These are phyloP conservation scores for Drosophila melanica DNA, from an alignment of 1,140 invertebrate genomes.

Conservation along the genomic window DNA sequence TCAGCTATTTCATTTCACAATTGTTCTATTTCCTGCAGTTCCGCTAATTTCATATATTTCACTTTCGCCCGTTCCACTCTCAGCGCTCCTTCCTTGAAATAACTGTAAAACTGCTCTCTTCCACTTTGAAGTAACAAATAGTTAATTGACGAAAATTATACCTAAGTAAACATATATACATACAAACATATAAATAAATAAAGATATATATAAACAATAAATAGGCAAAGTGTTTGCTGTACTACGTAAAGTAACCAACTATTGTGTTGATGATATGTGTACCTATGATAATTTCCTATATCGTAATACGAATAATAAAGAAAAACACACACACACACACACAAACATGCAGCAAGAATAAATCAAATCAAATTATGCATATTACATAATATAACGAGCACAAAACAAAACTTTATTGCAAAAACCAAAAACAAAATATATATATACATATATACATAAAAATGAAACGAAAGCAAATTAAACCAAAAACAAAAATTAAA, in stretches of 20 bases:
- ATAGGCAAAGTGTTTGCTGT: slow-evolving; percentile 55
- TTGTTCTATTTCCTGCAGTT: background rate
- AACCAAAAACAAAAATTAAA: slow-evolving; percentile 21
- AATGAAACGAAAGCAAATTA: slow-evolving; percentile 27
- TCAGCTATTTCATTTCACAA: background rate
- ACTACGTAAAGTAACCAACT: slow-evolving; percentile 40
- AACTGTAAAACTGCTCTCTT: slow-evolving; percentile 59
- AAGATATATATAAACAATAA: slow-evolving; percentile 46
- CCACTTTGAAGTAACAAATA: slow-evolving; percentile 36
- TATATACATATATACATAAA: slow-evolving; percentile 24
- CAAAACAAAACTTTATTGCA: slow-evolving; percentile 44
- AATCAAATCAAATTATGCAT: slow-evolving; percentile 68
- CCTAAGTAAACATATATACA: slow-evolving; percentile 47
- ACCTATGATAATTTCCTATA: slow-evolving; percentile 69
- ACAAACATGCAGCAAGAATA: slow-evolving; percentile 34
- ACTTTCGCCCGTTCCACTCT: background rate
- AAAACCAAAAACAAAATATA: slow-evolving; percentile 10
- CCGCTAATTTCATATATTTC: background rate
- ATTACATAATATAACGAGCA: slow-evolving; percentile 50
- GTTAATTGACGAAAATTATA: background rate
- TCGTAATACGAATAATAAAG: slow-evolving; percentile 11
- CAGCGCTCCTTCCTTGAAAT: slow-evolving; percentile 2
- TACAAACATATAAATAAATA: slow-evolving; percentile 37
- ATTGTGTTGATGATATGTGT: slow-evolving; percentile 67
- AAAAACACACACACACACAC: background rate